phyloP scores from a whole-genome alignment of 2,888 invertebrate species.

The Chymomyza fuscimana region DNA sequence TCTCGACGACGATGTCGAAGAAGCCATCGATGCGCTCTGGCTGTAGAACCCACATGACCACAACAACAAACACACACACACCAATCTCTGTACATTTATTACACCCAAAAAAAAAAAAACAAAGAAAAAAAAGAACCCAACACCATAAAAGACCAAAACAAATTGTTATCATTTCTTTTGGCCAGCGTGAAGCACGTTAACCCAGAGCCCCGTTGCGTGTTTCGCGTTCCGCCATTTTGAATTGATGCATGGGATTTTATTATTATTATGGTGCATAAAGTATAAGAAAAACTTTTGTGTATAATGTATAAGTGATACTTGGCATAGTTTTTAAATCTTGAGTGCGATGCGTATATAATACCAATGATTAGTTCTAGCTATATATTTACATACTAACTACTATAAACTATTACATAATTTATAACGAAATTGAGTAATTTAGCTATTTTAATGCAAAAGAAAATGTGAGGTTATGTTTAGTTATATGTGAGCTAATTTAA shows the following conservation, averaged over 20 bases:
- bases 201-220: constrained; percentile 49
- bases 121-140: not conserved
- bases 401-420: not conserved
- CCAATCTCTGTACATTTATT: constrained; percentile 9
- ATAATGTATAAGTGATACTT: constrained; percentile 60
- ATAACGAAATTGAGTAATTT: not conserved
- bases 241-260: not conserved
- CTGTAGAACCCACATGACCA: constrained; percentile 34
- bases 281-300: not conserved
- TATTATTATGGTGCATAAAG: not conserved
- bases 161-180: constrained; percentile 16
- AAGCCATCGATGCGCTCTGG: constrained; percentile 65
- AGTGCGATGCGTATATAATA: constrained; percentile 55
- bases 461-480: not conserved
- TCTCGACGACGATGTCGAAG: constrained; percentile 54
- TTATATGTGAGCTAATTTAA: not conserved
- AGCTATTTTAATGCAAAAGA: not conserved
- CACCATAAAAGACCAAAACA: not conserved
- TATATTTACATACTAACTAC: not conserved
- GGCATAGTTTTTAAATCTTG: constrained; percentile 56
- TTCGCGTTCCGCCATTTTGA: constrained; percentile 36
- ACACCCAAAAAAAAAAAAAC: not conserved
- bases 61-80: not conserved
- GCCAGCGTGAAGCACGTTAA: constrained; percentile 40
- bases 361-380: constrained; percentile 22